Percentiles rank a stretch among this genome's conserved stretches.
Conservation (phyloP, 2,113 vertebrate species). For the Myotis yumanensis region DNA sequence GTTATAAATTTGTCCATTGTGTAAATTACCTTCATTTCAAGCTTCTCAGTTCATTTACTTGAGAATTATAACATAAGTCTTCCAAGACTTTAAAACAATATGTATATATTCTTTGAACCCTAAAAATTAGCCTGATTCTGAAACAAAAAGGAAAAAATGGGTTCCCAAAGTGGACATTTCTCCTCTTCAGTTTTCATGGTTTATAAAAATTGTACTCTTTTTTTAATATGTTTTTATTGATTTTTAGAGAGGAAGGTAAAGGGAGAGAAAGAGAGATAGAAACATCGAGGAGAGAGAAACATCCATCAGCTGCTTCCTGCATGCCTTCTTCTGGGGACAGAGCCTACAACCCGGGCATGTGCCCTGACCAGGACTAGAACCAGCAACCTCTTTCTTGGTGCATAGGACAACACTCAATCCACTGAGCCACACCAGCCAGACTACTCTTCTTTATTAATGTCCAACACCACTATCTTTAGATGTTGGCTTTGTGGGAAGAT, state of each 20-base stretch:
- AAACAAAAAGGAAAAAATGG: not conserved
- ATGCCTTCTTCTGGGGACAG: too few relatives aligned
- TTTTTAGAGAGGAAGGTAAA: too few relatives aligned
- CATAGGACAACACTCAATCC: too few relatives aligned
- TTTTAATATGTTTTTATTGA: too few relatives aligned
- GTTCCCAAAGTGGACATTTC: not conserved
- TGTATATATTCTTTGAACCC: not conserved
- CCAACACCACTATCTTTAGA: not conserved
- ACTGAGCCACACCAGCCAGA: too few relatives aligned
- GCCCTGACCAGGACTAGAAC: too few relatives aligned
- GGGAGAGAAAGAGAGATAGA: too few relatives aligned
- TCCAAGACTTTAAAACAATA: constrained; percentile 44
- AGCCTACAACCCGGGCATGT: too few relatives aligned
- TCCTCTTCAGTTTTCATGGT: not conserved
- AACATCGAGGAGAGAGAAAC: too few relatives aligned
- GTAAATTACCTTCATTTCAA: constrained; percentile 7
- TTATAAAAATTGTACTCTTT: not conserved
- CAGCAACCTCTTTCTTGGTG: too few relatives aligned
- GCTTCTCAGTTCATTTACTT: not conserved
- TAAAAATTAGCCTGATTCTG: not conserved
- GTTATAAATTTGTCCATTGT: constrained; percentile 1
- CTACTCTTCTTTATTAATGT: not conserved
- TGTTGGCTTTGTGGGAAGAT: not conserved
- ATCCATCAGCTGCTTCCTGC: too few relatives aligned
- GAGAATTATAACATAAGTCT: not conserved